A percentile compares a stretch with the other conserved stretches of the same genome.
These are phyloP conservation scores for Pseudorectes ferrugineus DNA, from an alignment of 2,113 vertebrate species.

Conservation along the genomic window DNA sequence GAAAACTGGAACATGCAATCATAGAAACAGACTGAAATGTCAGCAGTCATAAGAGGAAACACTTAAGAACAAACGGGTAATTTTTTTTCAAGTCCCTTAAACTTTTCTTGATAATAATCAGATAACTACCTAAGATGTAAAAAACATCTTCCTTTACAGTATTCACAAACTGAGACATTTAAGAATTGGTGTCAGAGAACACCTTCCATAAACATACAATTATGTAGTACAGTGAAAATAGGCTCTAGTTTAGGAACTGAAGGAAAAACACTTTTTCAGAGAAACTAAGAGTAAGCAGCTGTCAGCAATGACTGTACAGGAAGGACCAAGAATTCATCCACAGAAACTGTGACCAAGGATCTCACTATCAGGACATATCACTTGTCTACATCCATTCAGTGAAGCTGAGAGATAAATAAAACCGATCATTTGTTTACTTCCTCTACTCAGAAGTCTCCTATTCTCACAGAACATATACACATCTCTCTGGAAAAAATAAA, in stretches of 20 bases:
- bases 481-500: background rate
- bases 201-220: background rate
- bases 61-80: background rate
- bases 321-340: background rate
- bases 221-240: background rate
- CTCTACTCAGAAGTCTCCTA: background rate
- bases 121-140: background rate
- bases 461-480: background rate
- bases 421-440: background rate
- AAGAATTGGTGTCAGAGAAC: background rate
- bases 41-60: background rate
- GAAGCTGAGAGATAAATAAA: background rate
- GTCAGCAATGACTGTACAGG: background rate
- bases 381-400: background rate
- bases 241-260: background rate
- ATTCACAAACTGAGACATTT: background rate
- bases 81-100: background rate
- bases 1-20: background rate
- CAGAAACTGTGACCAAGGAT: background rate
- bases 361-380: background rate
- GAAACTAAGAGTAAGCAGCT: background rate
- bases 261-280: background rate
- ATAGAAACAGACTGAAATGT: background rate
- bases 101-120: background rate
- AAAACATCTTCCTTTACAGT: background rate